Percentiles rank a stretch among this genome's conserved stretches.
Evolutionary conservation across 2,797 vertebrate genomes (phyloP).

Genomic region (Catharus ustulatus): DNA sequence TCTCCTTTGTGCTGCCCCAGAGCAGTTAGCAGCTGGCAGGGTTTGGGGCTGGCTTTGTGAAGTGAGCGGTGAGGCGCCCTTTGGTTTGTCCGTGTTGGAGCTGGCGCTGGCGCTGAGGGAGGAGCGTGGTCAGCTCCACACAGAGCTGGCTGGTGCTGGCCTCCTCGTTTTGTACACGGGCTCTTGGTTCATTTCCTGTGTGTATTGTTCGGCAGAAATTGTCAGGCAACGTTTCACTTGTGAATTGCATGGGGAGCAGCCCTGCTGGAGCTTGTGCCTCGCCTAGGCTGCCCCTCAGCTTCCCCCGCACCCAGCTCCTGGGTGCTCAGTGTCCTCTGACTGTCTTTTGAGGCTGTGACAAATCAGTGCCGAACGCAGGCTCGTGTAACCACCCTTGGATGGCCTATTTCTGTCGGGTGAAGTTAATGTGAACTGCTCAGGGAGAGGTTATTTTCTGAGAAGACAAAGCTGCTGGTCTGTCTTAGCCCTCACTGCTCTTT

Average conservation of each 20-base stretch:
- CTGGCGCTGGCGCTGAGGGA: too few species aligned
- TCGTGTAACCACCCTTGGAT: neutral
- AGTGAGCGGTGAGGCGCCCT: fast-evolving
- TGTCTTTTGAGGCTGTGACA: neutral
- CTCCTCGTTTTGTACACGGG: fast-evolving
- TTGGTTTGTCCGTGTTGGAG: neutral
- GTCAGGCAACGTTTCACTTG: fast-evolving
- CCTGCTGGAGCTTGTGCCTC: too few species aligned
- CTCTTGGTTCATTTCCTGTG: fast-evolving
- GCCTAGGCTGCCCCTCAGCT: neutral
- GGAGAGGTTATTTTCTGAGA: neutral
- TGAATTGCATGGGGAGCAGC: too few species aligned
- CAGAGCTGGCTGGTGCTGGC: neutral
- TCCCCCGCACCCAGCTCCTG: neutral
- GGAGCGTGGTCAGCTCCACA: fast-evolving
- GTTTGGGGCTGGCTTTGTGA: neutral
- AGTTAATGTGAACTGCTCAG: neutral
- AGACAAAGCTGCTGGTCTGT: neutral
- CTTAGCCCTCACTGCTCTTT: neutral
- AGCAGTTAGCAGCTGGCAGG: fast-evolving
- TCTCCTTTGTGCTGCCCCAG: fast-evolving
- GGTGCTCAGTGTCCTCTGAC: neutral
- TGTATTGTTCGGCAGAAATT: neutral
- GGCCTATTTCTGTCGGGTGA: constrained; percentile 44
- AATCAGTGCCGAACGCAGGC: neutral